Evolutionary conservation across 2,113 vertebrate genomes (phyloP).

Genomic region (Capra hircus): DNA sequence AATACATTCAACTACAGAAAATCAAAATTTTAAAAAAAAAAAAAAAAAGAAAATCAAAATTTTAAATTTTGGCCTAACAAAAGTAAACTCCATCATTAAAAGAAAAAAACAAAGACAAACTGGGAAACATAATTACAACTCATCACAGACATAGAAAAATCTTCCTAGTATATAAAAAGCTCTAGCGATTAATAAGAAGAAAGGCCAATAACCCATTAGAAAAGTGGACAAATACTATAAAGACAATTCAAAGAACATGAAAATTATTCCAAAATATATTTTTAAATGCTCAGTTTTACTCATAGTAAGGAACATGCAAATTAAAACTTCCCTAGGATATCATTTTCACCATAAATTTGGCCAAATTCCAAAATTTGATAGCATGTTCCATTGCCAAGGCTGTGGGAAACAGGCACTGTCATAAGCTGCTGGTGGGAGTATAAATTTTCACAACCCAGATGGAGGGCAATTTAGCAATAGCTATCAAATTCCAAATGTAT

Average conservation of each 20-base stretch:
- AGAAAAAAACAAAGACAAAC: background rate
- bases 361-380: conserved; percentile 36
- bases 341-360: conserved; percentile 48
- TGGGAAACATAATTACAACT: background rate
- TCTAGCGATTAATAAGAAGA: background rate
- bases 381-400: background rate
- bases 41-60: background rate
- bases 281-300: conserved; percentile 30
- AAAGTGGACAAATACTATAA: conserved; percentile 19
- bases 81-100: background rate
- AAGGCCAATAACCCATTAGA: background rate
- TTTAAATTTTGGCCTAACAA: background rate
- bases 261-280: conserved; percentile 41
- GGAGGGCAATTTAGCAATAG: conserved; percentile 41
- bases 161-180: background rate
- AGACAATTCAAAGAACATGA: conserved; percentile 35
- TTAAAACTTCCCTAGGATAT: conserved; percentile 21
- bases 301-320: conserved; percentile 40
- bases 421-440: conserved; percentile 17
- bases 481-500: conserved; percentile 33
- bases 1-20: background rate
- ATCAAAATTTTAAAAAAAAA: background rate
- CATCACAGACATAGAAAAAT: background rate
- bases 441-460: conserved; percentile 36
- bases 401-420: background rate